phyloP scores from a whole-genome alignment of 2,888 invertebrate species.

The Pyrrhosoma nymphula region DNA sequence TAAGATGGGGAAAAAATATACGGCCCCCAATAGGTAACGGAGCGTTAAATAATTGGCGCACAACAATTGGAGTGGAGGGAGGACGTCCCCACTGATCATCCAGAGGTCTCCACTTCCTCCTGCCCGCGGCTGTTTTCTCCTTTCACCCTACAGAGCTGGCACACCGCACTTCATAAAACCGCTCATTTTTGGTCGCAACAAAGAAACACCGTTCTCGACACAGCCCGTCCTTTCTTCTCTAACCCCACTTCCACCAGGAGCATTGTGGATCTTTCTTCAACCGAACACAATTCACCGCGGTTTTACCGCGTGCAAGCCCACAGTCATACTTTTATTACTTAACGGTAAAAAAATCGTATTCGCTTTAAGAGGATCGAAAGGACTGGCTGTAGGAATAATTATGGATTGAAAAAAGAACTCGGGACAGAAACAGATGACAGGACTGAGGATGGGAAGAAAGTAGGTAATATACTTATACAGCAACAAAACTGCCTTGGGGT shows the following conservation, averaged over 20 bases:
- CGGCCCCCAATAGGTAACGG: not conserved
- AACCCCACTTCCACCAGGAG: not conserved
- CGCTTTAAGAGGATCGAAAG: not conserved
- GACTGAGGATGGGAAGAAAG: no score
- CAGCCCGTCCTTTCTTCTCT: not conserved
- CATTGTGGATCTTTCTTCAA: not conserved
- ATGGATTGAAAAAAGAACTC: no score
- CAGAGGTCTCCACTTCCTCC: not conserved
- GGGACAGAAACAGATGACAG: no score
- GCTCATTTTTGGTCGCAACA: not conserved
- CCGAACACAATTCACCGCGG: not conserved
- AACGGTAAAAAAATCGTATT: not conserved
- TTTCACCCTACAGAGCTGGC: not conserved
- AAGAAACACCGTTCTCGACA: not conserved
- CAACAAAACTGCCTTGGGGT: no score
- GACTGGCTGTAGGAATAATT: not conserved
- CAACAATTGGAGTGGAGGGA: not conserved
- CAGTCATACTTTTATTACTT: not conserved
- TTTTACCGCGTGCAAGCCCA: not conserved
- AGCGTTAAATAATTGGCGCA: slow-evolving; percentile 18
- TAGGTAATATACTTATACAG: no score
- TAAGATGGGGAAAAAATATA: not conserved
- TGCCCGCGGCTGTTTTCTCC: not conserved
- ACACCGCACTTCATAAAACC: not conserved
- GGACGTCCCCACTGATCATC: no score